Evolutionary conservation across 2,113 vertebrate species (phyloP).

Genomic region (Perca fluviatilis): DNA sequence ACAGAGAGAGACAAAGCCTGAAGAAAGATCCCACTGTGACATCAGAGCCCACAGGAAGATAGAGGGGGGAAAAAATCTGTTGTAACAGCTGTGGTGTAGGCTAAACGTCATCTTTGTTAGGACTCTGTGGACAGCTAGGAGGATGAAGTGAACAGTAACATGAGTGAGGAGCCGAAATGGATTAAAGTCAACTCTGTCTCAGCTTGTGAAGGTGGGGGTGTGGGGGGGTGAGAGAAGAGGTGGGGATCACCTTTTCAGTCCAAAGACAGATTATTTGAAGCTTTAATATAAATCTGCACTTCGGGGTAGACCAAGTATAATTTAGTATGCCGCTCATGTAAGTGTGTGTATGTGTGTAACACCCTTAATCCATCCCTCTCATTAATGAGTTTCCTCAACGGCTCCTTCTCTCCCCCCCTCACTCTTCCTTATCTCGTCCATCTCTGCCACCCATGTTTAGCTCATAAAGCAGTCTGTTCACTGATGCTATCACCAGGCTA

Average conservation of each 20-base stretch:
- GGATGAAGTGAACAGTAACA: slow-evolving; percentile 45
- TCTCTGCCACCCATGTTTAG: slow-evolving; percentile 26
- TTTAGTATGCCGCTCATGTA: slow-evolving; percentile 30
- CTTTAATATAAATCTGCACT: slow-evolving; percentile 22
- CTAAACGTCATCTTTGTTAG: slow-evolving; percentile 51
- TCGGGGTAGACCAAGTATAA: background rate
- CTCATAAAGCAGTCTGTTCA: slow-evolving; percentile 45
- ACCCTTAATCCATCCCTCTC: slow-evolving; percentile 34
- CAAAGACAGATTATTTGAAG: background rate
- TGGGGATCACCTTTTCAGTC: background rate
- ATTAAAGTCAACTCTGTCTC: slow-evolving; percentile 42
- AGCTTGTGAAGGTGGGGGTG: slow-evolving; percentile 5
- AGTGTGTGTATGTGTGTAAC: slow-evolving; percentile 8
- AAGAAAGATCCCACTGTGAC: slow-evolving; percentile 62
- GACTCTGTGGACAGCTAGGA: slow-evolving; percentile 35
- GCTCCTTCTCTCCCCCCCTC: background rate
- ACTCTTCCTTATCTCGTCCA: slow-evolving; percentile 4
- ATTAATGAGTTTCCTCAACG: slow-evolving; percentile 45
- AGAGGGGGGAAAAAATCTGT: slow-evolving; percentile 34
- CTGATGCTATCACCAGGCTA: slow-evolving; percentile 24
- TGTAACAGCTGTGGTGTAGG: slow-evolving; percentile 63
- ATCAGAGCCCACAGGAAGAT: slow-evolving; percentile 57
- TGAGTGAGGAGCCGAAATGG: slow-evolving; percentile 43
- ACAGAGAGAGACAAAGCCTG: slow-evolving; percentile 28
- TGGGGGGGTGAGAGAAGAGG: background rate